A percentile compares a stretch with the other conserved stretches of the same genome.
Conservation (phyloP, 2,888 invertebrate species). For the Fragum whitleyi region DNA sequence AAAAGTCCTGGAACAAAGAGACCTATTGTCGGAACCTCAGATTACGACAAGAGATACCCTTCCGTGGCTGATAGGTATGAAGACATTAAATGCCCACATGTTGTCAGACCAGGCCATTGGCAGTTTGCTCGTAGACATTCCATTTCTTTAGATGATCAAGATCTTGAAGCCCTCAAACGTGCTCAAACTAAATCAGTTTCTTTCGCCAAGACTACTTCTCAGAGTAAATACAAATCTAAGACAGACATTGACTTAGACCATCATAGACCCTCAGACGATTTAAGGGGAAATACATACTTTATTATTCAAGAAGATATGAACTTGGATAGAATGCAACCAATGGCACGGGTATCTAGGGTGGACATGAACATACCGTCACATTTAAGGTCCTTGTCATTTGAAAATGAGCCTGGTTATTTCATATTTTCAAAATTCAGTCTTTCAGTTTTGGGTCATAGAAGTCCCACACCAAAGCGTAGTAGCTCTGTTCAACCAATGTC, state of each 20-base stretch:
- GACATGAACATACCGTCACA: slow-evolving; percentile 25
- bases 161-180: slow-evolving; percentile 38
- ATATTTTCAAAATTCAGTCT: slow-evolving; percentile 59
- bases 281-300: slow-evolving; percentile 43
- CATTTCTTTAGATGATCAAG: slow-evolving; percentile 49
- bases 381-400: slow-evolving; percentile 40
- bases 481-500: slow-evolving; percentile 28
- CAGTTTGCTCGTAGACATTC: slow-evolving; percentile 45
- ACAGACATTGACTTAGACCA: slow-evolving; percentile 26
- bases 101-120: slow-evolving; percentile 41
- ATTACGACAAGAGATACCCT: slow-evolving; percentile 14
- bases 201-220: slow-evolving; percentile 1
- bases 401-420: slow-evolving; percentile 58
- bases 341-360: slow-evolving; percentile 25
- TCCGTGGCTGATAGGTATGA: slow-evolving; percentile 58
- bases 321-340: slow-evolving; percentile 32
- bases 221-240: slow-evolving; percentile 25
- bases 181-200: background rate
- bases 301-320: slow-evolving; percentile 53
- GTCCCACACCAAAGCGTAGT: slow-evolving; percentile 4
- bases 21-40: background rate
- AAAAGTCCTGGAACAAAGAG: slow-evolving; percentile 23
- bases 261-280: slow-evolving; percentile 32
- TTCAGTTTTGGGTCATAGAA: slow-evolving; percentile 43
- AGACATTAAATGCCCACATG: slow-evolving; percentile 61